A percentile compares a stretch with the other conserved stretches of the same genome.
phyloP scores from a whole-genome alignment of 2,113 vertebrate genomes.

The Colaptes auratus region DNA sequence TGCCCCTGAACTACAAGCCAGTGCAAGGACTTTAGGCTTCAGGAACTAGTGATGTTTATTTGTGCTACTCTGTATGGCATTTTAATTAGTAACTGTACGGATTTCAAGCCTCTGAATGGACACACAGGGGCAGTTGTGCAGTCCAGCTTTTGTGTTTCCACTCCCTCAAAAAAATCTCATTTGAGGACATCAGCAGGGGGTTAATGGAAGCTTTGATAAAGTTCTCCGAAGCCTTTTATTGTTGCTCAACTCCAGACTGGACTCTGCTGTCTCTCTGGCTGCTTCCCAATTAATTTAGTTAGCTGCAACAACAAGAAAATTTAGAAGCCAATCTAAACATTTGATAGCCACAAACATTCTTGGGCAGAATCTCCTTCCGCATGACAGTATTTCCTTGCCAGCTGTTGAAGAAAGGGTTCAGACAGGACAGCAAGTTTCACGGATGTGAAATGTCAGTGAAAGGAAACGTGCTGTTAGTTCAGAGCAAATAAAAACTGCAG shows the following conservation, averaged over 20 bases:
- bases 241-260: conserved; percentile 65
- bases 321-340: conserved; percentile 31
- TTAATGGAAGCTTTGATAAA: conserved; percentile 77
- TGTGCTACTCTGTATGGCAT: conserved; percentile 36
- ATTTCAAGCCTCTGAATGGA: conserved; percentile 66
- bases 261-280: conserved; percentile 53
- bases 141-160: conserved; percentile 54
- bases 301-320: conserved; percentile 34
- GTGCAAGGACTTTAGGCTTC: not conserved
- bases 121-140: conserved; percentile 67
- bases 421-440: not conserved
- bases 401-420: not conserved
- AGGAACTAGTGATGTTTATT: conserved; percentile 8
- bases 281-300: conserved; percentile 57
- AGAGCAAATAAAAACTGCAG: not conserved
- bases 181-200: conserved; percentile 69
- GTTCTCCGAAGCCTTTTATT: conserved; percentile 66
- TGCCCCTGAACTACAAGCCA: not conserved
- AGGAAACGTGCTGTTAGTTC: not conserved
- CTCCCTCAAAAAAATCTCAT: conserved; percentile 46
- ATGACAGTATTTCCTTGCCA: not conserved
- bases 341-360: not conserved
- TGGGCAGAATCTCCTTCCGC: not conserved
- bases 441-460: not conserved
- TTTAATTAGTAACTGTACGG: conserved; percentile 69